These are phyloP conservation scores for Frankliniella intonsa DNA, from an alignment of 2,888 invertebrate genomes.

Conservation along the genomic window DNA sequence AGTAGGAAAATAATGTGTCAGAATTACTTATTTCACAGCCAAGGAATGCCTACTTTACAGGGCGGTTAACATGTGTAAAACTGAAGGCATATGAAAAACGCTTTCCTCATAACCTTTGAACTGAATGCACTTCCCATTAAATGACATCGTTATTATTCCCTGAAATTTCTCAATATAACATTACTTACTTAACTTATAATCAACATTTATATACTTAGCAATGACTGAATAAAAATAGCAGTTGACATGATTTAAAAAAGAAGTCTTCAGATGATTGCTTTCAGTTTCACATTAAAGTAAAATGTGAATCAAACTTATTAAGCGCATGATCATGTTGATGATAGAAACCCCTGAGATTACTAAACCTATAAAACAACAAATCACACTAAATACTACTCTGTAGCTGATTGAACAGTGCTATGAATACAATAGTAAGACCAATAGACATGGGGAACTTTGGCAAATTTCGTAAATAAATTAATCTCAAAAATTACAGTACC, in stretches of 20 bases:
- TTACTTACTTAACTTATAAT: background rate
- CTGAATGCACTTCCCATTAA: background rate
- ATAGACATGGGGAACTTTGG: background rate
- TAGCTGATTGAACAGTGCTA: background rate
- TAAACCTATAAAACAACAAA: background rate
- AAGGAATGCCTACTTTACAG: constrained; percentile 17
- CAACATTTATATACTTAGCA: background rate
- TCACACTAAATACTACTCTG: background rate
- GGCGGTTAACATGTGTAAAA: background rate
- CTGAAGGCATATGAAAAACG: too few species aligned
- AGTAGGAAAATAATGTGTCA: constrained; percentile 18
- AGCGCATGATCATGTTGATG: background rate
- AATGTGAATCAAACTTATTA: background rate
- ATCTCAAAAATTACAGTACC: too few species aligned
- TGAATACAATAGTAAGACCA: too few species aligned
- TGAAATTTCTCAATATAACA: background rate
- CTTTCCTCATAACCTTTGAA: background rate
- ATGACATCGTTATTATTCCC: background rate
- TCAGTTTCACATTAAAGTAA: background rate
- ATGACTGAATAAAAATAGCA: background rate
- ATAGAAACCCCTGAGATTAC: background rate
- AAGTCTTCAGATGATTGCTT: constrained; percentile 10
- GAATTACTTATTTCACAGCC: constrained; percentile 16
- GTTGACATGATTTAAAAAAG: background rate
- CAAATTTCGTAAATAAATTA: background rate